These are phyloP conservation scores for Leptura quadrifasciata DNA, from an alignment of 2,888 invertebrate species.

Conservation along the genomic window DNA sequence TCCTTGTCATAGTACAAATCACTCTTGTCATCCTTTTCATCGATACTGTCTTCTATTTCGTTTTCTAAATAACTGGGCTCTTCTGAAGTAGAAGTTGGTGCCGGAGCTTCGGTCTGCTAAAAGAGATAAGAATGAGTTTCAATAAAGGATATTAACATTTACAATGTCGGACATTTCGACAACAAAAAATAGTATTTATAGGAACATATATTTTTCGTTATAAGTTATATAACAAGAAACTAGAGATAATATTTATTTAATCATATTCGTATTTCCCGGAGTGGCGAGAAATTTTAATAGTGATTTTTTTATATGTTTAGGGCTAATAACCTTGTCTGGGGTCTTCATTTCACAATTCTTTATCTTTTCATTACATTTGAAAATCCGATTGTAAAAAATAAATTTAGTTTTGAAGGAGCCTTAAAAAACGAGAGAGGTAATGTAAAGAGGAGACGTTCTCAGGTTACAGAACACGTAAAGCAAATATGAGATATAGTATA, in stretches of 20 bases:
- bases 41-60: slow-evolving; percentile 66
- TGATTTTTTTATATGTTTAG: not conserved
- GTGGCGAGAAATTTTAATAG: not conserved
- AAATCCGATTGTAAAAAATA: too few relatives aligned
- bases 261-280: not conserved
- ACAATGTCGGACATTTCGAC: slow-evolving; percentile 3
- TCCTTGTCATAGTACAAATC: slow-evolving; percentile 71
- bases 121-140: slow-evolving; percentile 35
- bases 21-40: slow-evolving; percentile 60
- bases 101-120: slow-evolving; percentile 43
- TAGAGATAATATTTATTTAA: not conserved
- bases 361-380: too few relatives aligned
- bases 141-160: slow-evolving; percentile 25
- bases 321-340: not conserved
- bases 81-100: slow-evolving; percentile 51
- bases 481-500: too few relatives aligned
- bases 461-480: too few relatives aligned
- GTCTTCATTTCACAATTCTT: too few relatives aligned
- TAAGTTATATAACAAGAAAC: not conserved
- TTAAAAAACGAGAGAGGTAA: too few relatives aligned
- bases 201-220: slow-evolving; percentile 10
- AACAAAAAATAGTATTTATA: not conserved
- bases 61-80: slow-evolving; percentile 66
- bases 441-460: too few relatives aligned
- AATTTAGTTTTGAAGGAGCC: too few relatives aligned